phyloP scores from a whole-genome alignment of 2,888 invertebrate species.

The Gymnoscelis rufifasciata region DNA sequence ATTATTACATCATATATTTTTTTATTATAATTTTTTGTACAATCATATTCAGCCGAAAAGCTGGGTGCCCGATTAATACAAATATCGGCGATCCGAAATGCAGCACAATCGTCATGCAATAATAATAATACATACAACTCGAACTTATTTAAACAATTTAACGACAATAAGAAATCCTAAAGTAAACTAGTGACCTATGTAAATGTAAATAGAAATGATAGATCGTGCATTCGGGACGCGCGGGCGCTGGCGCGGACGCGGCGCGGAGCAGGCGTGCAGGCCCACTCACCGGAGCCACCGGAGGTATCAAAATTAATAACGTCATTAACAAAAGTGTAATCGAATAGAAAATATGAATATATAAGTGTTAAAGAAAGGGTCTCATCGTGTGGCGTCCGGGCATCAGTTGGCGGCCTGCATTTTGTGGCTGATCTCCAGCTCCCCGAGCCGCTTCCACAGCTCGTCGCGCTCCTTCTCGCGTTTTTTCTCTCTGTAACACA shows the following conservation, averaged over 20 bases:
- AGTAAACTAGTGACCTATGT: slow-evolving; percentile 71
- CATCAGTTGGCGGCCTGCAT: slow-evolving; percentile 75
- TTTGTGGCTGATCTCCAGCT: slow-evolving; percentile 88
- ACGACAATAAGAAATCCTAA: slow-evolving; percentile 74
- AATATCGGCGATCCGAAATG: slow-evolving; percentile 64
- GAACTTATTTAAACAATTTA: slow-evolving; percentile 77
- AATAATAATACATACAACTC: slow-evolving; percentile 73
- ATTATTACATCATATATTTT: slow-evolving; percentile 63
- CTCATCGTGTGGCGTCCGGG: slow-evolving; percentile 66
- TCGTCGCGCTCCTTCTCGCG: slow-evolving; percentile 97
- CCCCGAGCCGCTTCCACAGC: slow-evolving; percentile 96
- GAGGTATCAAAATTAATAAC: slow-evolving; percentile 72
- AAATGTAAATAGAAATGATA: slow-evolving; percentile 47
- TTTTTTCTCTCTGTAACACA: slow-evolving; percentile 87
- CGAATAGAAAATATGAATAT: slow-evolving; percentile 75
- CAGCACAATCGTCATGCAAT: slow-evolving; percentile 69
- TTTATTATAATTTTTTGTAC: slow-evolving; percentile 68
- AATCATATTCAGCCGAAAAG: slow-evolving; percentile 70
- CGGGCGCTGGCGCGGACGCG: slow-evolving; percentile 28
- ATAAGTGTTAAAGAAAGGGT: slow-evolving; percentile 70
- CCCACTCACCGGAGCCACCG: slow-evolving; percentile 52
- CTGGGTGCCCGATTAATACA: slow-evolving; percentile 69
- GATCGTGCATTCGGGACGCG: slow-evolving; percentile 52
- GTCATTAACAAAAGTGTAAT: slow-evolving; percentile 75
- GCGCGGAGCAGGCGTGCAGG: slow-evolving; percentile 35